A percentile compares a stretch with the other conserved stretches of the same genome.
Conservation (phyloP, 1,140 invertebrate species). For the Hesperophylax magnus region DNA sequence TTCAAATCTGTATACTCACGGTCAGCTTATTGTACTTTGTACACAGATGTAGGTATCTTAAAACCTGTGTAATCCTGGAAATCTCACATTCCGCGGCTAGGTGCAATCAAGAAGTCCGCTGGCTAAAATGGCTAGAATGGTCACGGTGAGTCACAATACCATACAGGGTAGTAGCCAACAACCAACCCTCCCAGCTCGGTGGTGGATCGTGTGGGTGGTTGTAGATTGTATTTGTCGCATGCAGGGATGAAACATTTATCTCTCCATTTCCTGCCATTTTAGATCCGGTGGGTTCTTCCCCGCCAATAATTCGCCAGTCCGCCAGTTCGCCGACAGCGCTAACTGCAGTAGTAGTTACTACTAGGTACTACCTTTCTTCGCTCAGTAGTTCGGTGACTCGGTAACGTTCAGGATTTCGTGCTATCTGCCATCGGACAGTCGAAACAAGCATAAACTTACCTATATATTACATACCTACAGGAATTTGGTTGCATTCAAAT, state of each 20-base stretch:
- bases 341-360: neutral
- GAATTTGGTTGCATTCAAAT: too few species aligned
- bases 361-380: neutral
- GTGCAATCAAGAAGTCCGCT: conserved; percentile 21
- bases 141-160: neutral
- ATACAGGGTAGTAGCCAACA: neutral
- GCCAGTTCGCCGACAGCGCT: neutral
- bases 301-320: conserved; percentile 25
- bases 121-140: neutral
- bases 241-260: conserved; percentile 33
- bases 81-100: neutral
- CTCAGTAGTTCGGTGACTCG: neutral
- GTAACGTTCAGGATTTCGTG: neutral
- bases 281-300: conserved; percentile 15
- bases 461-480: too few species aligned
- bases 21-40: too few species aligned
- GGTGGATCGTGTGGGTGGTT: neutral
- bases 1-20: too few species aligned
- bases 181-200: too few species aligned
- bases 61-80: too few species aligned
- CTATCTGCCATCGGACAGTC: neutral
- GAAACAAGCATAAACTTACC: too few species aligned
- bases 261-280: conserved; percentile 16
- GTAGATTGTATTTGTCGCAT: neutral
- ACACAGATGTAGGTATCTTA: too few species aligned